Evolutionary conservation across 2,888 invertebrate species (phyloP).

Genomic region (Arrhopalites spinosus): DNA sequence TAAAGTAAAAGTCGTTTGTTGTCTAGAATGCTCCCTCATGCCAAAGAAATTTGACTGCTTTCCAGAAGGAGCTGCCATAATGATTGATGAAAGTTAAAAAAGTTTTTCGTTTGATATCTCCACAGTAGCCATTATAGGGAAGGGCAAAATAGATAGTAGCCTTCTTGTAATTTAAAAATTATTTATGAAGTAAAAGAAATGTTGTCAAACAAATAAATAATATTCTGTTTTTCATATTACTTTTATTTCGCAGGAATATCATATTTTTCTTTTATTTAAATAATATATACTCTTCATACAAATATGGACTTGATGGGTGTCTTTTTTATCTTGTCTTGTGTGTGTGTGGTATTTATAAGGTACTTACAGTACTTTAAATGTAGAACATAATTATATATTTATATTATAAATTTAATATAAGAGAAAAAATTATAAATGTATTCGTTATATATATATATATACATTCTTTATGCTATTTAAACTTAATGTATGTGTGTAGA

Average conservation of each 20-base stretch:
- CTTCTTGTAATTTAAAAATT: no score
- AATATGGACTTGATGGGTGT: background rate
- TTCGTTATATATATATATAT: background rate
- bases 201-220: no score
- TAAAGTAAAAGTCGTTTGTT: background rate
- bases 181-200: no score
- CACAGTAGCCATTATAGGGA: no score
- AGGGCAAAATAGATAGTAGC: no score
- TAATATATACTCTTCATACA: background rate
- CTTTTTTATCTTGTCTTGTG: background rate
- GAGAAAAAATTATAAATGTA: no score
- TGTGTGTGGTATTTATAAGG: background rate
- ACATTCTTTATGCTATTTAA: background rate
- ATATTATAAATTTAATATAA: background rate
- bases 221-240: slow-evolving; percentile 14
- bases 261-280: background rate
- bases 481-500: no score
- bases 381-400: background rate
- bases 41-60: background rate
- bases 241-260: slow-evolving; percentile 19
- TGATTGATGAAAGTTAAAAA: no score
- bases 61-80: no score
- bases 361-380: background rate
- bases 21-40: background rate
- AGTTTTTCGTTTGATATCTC: no score